Base-by-base conservation (phyloP, 2,113 vertebrate species). In the Scortum barcoo region DNA sequence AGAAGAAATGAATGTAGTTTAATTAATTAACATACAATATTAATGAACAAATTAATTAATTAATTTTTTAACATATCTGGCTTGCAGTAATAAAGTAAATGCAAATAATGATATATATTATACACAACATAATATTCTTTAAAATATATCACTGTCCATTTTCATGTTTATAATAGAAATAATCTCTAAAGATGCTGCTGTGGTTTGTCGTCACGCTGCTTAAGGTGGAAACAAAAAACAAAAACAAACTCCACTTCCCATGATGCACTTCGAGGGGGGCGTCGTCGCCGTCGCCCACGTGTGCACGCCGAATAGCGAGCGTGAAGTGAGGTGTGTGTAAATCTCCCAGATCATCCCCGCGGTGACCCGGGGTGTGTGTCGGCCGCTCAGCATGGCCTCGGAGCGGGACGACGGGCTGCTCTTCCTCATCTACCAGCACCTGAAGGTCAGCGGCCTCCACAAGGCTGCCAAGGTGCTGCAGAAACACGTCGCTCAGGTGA, bases 391-490 rank as follows among this genome's bases (percentile, higher is more conserved):
- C 38, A 94, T 95, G 94, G 78, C 50, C 19, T 79, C 82, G 17
- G 54, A 80, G 57, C 88, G 86, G 36, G 90, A 92, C 79, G 65
- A 53, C n/a, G 67, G 74, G 10, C 82, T 95, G 84, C 89, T 94
- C n/a, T 38, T 73, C 7, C 17, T 95, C 0, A 92, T 95, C 77
- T 85, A 92, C 79, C 80, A 90, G 42, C 92, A 95, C 85, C 88
- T 94, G 50, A 89, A 92, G 84, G 63, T 81, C 6, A 81, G 67
- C 75, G 94, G 94, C 26, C 91, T 79, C 89, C 8, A 51, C 2
- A 88, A 85, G n/a, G 94, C 92, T 13, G 94, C 94, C 1, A 72
- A 85, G 9, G 81, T 62, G 75, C 90, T 95, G 85, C 85, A 94
- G 19, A 89, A 92, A 28, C 86, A 93, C 72, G 71, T 93, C 2